Percentiles rank a stretch among this genome's conserved stretches.
These are phyloP conservation scores for Acrobasis consociella DNA, from an alignment of 2,888 invertebrate genomes.

Conservation along the genomic window DNA sequence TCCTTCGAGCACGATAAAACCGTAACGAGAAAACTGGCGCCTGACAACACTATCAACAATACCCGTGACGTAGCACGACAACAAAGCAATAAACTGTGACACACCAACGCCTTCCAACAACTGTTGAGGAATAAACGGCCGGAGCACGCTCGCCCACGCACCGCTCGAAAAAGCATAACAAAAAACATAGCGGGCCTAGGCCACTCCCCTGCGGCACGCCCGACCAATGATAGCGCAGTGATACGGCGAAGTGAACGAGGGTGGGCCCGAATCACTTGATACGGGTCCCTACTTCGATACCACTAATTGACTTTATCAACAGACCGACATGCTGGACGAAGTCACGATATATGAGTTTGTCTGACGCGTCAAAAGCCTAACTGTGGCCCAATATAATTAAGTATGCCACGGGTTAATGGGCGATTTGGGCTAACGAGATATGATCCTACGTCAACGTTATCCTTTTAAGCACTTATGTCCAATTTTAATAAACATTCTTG, in stretches of 20 bases:
- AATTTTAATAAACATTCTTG: conserved; percentile 21
- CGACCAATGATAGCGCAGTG: conserved; percentile 65
- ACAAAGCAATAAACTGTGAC: conserved; percentile 77
- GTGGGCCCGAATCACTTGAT: conserved; percentile 77
- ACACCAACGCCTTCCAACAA: conserved; percentile 79
- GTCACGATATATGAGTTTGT: conserved; percentile 82
- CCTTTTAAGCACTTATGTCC: conserved; percentile 20
- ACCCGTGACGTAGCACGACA: conserved; percentile 61
- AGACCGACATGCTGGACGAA: conserved; percentile 80
- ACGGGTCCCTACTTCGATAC: conserved; percentile 79
- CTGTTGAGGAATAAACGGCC: conserved; percentile 75
- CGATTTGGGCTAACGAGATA: conserved; percentile 58
- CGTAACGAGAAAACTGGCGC: conserved; percentile 56
- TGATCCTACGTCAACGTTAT: conserved; percentile 24
- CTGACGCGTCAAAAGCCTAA: conserved; percentile 79
- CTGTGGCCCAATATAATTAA: conserved; percentile 77
- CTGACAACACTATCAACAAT: conserved; percentile 70
- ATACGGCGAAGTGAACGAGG: conserved; percentile 61
- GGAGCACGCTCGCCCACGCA: conserved; percentile 70
- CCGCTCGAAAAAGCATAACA: conserved; percentile 65
- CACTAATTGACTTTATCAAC: conserved; percentile 83
- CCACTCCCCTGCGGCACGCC: conserved; percentile 72
- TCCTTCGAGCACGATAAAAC: conserved; percentile 64
- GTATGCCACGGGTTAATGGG: conserved; percentile 68
- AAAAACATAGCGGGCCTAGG: conserved; percentile 68